These are phyloP conservation scores for Dermatemys mawii DNA, from an alignment of 2,113 vertebrate species.

Conservation along the genomic window DNA sequence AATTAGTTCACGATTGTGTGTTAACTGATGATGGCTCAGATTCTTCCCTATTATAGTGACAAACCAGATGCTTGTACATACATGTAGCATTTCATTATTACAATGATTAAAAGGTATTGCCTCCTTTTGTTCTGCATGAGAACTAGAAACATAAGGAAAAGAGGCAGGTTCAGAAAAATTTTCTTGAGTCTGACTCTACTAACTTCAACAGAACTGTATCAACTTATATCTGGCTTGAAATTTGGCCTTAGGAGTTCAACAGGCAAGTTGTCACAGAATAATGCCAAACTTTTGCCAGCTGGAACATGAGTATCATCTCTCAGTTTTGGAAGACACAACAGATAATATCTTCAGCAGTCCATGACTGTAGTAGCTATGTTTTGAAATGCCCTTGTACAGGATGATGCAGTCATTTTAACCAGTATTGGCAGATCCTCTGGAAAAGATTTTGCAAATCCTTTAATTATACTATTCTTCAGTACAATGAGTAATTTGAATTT, in stretches of 20 bases:
- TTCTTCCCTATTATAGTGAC: not conserved
- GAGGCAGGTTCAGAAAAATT: not conserved
- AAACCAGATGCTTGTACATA: slow-evolving; percentile 34
- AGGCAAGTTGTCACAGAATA: not conserved
- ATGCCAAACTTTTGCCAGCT: not conserved
- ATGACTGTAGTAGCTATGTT: not conserved
- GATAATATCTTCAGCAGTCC: not conserved
- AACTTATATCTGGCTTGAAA: not conserved
- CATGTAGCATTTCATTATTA: slow-evolving; percentile 20
- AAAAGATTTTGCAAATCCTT: not conserved
- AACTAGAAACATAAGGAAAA: not conserved
- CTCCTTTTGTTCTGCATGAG: not conserved
- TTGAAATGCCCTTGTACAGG: rapidly evolving
- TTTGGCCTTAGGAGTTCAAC: not conserved
- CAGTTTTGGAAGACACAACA: not conserved
- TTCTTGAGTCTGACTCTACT: not conserved
- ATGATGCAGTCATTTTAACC: not conserved
- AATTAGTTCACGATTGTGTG: not conserved
- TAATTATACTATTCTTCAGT: not conserved
- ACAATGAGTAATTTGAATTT: not conserved
- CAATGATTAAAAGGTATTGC: not conserved
- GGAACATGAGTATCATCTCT: not conserved
- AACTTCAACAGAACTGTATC: not conserved
- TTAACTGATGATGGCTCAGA: not conserved
- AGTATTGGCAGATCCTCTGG: not conserved